Base-by-base conservation (phyloP, 2,113 vertebrate species). In the Alces alces region DNA sequence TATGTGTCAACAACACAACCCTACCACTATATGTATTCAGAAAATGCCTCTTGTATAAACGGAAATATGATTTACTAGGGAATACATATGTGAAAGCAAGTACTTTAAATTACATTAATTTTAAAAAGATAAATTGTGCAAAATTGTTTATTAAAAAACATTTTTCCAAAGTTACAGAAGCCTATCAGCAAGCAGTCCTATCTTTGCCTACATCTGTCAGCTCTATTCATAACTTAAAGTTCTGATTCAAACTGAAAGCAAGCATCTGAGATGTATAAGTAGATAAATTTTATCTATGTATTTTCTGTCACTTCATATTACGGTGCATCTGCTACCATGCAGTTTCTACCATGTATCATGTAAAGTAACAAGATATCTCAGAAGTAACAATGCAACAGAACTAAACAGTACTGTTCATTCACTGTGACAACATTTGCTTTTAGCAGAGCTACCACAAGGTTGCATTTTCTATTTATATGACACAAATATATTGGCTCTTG, bases 281-380 rank as follows among this genome's bases (percentile, higher is more conserved):
- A 82, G 98, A 57, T 91, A 97, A 96, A 97, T 96, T 94, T 97
- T 98, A 86, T 8, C 52, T 90, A 92, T 97, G 94, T 98, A 96
- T 93, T 98, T 96, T 96, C 96, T 98, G 97, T 98, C 98, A 97
- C 89, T 98, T 98, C 73, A 76, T 5, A 96, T 98, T 97, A 97
- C 80, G 60, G 80, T 2, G 0, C 21, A 83, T 91, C 8, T 66
- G 86, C 86, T 83, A 91, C 30, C 76, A 86, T 10, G 43, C 30
- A 45, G 1, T 30, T 21, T 94, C 33, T 82, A 57, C 45, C 58
- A 76, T 85, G 12, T 58, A 92, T 15, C 2, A 95, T 45, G 54
- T 73, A 52, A 97, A 95, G 61, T 28, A 90, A 92, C 88, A 96
- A 60, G 93, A n/a, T 79, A 87, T 70, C 21, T 95, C 10, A 25